Percentiles rank a stretch among this genome's conserved stretches.
Evolutionary conservation across 2,797 vertebrate genomes (phyloP).

Genomic region (Onychomys torridus): DNA sequence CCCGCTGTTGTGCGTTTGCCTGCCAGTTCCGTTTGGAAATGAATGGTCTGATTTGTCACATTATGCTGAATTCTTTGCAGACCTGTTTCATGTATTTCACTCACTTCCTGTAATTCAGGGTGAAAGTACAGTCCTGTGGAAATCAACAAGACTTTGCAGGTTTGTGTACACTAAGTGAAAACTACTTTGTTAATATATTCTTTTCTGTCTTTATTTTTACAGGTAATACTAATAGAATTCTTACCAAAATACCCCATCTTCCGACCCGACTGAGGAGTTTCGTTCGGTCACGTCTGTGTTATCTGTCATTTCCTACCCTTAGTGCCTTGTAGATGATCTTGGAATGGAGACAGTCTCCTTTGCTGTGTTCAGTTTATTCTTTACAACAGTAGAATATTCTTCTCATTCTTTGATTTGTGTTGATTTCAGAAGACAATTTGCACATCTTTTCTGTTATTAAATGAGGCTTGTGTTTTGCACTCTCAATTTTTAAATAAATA

Average conservation of each 20-base stretch:
- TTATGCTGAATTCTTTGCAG: slow-evolving; percentile 33
- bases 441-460: slow-evolving; percentile 93
- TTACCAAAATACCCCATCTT: slow-evolving; percentile 99
- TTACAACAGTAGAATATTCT: slow-evolving; percentile 92
- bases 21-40: slow-evolving; percentile 50
- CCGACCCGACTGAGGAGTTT: slow-evolving; percentile 96
- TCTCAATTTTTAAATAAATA: slow-evolving; percentile 87
- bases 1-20: slow-evolving; percentile 50
- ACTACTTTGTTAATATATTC: slow-evolving; percentile 80
- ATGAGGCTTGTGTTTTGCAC: slow-evolving; percentile 92
- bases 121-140: slow-evolving; percentile 55
- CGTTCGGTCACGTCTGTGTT: slow-evolving; percentile 87
- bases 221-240: slow-evolving; percentile 99
- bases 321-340: slow-evolving; percentile 99
- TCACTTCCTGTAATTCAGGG: slow-evolving; percentile 19
- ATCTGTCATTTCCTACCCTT: slow-evolving; percentile 95
- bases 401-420: slow-evolving; percentile 95
- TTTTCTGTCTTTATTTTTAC: slow-evolving; percentile 85
- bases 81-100: slow-evolving; percentile 40
- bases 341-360: slow-evolving; percentile 94
- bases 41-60: slow-evolving; percentile 44
- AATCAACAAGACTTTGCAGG: slow-evolving; percentile 38
- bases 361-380: slow-evolving; percentile 89
- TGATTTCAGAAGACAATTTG: slow-evolving; percentile 94
- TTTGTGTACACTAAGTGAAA: slow-evolving; percentile 67